A percentile compares a stretch with the other conserved stretches of the same genome.
These are phyloP conservation scores for Rhea americana DNA, from an alignment of 2,113 vertebrate genomes.

Conservation along the genomic window DNA sequence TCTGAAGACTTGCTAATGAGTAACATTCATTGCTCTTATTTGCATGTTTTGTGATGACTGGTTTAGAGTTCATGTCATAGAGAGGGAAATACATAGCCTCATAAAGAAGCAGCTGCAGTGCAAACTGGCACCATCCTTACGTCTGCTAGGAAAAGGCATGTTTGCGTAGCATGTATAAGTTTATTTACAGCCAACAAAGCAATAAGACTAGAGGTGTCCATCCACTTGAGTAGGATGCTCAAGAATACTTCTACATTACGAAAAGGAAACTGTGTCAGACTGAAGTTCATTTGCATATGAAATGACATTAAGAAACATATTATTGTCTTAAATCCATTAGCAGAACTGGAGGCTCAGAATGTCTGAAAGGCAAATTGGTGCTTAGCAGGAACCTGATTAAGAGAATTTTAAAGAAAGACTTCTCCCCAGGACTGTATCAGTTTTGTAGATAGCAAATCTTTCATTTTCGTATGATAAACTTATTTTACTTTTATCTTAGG, in stretches of 20 bases:
- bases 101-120: background rate
- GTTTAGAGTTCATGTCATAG: background rate
- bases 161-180: background rate
- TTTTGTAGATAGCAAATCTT: no score
- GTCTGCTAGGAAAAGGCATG: background rate
- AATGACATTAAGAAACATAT: background rate
- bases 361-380: background rate
- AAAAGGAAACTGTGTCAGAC: background rate
- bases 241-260: background rate
- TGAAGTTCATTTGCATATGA: background rate
- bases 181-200: background rate
- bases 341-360: background rate
- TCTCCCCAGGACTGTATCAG: no score
- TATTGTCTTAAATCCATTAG: background rate
- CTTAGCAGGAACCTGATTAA: no score
- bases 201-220: background rate
- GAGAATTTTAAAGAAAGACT: no score
- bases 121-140: background rate
- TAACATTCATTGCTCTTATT: background rate
- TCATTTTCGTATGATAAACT: no score
- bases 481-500: no score
- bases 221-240: background rate
- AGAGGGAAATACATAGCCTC: background rate
- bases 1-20: background rate
- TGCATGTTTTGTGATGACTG: background rate